Percentiles rank a stretch among this genome's conserved stretches.
Evolutionary conservation across 2,888 invertebrate species (phyloP).

Genomic region (Lycia hirtaria): DNA sequence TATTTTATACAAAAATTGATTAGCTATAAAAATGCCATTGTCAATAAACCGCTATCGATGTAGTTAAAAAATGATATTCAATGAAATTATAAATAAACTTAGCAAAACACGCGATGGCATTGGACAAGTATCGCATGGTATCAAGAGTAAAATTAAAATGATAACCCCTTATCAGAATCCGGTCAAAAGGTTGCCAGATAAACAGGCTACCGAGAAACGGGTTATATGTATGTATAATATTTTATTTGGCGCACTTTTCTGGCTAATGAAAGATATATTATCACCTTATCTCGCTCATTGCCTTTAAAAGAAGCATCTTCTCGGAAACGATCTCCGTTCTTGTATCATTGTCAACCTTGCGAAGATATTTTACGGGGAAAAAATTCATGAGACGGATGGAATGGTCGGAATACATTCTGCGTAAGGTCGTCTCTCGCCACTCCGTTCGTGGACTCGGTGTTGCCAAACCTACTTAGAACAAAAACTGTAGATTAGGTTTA

Average conservation of each 20-base stretch:
- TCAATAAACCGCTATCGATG: slow-evolving; percentile 3
- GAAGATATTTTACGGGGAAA: slow-evolving; percentile 59
- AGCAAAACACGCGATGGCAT: slow-evolving; percentile 5
- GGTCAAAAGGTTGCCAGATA: slow-evolving; percentile 37
- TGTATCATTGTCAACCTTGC: slow-evolving; percentile 63
- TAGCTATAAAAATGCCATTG: no score
- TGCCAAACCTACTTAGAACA: no score
- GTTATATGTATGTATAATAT: no score
- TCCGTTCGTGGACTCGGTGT: no score
- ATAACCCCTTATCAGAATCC: slow-evolving; percentile 25
- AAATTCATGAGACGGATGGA: slow-evolving; percentile 58
- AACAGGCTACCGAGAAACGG: slow-evolving; percentile 35
- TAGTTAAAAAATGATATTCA: slow-evolving; percentile 2
- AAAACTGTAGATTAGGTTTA: no score
- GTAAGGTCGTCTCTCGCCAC: slow-evolving; percentile 44
- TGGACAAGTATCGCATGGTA: slow-evolving; percentile 9
- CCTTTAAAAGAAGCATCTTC: slow-evolving; percentile 54
- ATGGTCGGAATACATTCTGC: slow-evolving; percentile 55
- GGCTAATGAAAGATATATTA: slow-evolving; percentile 54
- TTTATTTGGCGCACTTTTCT: slow-evolving; percentile 45
- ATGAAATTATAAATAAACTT: slow-evolving; percentile 12
- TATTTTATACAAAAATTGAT: not conserved
- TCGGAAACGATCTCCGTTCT: slow-evolving; percentile 58
- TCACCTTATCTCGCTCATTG: slow-evolving; percentile 58
- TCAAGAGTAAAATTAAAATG: slow-evolving; percentile 15